Conservation (phyloP, 2,888 invertebrate species). For the Ganaspis brasiliensis region DNA sequence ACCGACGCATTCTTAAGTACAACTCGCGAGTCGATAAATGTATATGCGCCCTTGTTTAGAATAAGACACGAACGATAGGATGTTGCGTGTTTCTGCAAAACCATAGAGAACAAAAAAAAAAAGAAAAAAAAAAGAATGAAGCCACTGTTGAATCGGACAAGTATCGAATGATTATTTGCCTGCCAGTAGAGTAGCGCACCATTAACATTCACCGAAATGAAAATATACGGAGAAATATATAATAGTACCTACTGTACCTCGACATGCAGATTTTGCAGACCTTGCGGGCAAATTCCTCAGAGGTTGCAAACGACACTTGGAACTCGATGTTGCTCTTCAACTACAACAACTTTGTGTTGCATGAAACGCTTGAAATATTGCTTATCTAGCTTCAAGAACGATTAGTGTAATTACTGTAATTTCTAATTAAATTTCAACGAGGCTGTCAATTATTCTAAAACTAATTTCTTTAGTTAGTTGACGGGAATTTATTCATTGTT, state of each 20-base stretch:
- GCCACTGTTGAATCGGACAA: neutral
- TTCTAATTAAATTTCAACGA: neutral
- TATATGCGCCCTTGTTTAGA: neutral
- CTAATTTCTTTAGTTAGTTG: too few species aligned
- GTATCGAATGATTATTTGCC: neutral
- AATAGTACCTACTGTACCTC: slow-evolving; percentile 1
- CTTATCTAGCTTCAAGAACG: neutral
- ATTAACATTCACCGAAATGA: slow-evolving; percentile 12
- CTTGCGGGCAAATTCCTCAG: slow-evolving; percentile 6
- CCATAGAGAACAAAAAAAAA: neutral
- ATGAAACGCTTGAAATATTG: neutral
- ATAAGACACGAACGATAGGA: neutral
- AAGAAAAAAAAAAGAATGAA: neutral
- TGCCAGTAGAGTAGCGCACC: neutral
- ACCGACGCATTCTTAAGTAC: slow-evolving; percentile 55
- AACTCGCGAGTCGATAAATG: slow-evolving; percentile 17
- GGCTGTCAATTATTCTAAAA: neutral
- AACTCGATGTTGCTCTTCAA: slow-evolving; percentile 5
- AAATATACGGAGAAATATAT: slow-evolving; percentile 9
- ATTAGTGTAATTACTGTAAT: too few species aligned
- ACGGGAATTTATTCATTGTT: too few species aligned
- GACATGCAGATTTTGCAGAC: slow-evolving; percentile 16
- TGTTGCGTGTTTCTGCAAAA: neutral
- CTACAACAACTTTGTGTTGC: neutral
- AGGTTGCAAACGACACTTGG: slow-evolving; percentile 9